Percentiles rank a stretch among this genome's conserved stretches.
Conservation (phyloP, 2,113 vertebrate genomes). For the Barnardius zonarius region DNA sequence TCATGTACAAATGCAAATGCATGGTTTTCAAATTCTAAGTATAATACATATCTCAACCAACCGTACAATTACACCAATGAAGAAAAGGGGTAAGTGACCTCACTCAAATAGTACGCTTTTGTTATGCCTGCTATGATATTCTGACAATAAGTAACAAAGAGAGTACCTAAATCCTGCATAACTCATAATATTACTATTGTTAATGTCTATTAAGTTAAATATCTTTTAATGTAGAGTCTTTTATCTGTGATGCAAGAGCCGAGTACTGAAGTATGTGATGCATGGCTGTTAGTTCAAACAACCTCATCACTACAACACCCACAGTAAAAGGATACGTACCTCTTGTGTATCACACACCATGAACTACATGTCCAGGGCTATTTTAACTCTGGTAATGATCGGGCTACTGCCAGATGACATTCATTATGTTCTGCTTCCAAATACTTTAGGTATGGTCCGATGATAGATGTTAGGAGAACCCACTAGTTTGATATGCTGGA, state of each 20-base stretch:
- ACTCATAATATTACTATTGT: neutral
- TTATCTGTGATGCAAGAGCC: neutral
- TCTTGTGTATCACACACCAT: neutral
- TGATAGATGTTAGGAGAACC: neutral
- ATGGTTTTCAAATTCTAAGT: neutral
- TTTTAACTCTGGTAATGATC: constrained; percentile 42
- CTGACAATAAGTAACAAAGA: neutral
- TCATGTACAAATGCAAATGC: neutral
- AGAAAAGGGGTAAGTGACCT: neutral
- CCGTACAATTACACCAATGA: neutral
- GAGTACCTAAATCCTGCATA: neutral
- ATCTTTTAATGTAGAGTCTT: neutral
- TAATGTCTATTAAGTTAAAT: neutral
- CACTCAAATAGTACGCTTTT: neutral
- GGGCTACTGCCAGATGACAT: constrained; percentile 55
- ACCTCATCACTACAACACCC: neutral
- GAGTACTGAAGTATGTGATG: neutral
- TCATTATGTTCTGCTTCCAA: constrained; percentile 47
- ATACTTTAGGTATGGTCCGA: constrained; percentile 10
- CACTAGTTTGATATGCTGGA: neutral
- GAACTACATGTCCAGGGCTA: constrained; percentile 46
- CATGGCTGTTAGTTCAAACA: neutral
- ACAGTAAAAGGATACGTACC: neutral
- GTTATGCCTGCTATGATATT: neutral
- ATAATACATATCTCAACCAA: neutral